Conservation (phyloP, 2,113 vertebrate genomes). For the Aegypius monachus region DNA sequence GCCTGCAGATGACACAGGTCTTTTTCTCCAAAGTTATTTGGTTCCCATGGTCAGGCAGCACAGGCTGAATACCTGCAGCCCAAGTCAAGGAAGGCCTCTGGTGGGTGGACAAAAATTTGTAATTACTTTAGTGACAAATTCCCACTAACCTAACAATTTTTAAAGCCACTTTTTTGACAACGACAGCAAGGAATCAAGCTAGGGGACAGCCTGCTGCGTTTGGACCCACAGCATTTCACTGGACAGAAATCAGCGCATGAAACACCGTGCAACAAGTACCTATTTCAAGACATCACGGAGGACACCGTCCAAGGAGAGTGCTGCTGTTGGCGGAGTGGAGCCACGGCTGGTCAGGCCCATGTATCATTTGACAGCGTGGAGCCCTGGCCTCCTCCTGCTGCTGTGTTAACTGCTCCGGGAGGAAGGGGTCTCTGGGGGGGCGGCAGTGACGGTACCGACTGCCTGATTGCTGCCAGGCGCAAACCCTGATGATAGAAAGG, state of each 20-base stretch:
- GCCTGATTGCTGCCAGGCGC: not conserved
- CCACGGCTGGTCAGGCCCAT: not conserved
- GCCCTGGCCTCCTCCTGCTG: not conserved
- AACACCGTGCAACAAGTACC: not conserved
- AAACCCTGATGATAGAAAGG: not conserved
- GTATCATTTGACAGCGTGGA: not conserved
- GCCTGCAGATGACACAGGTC: not conserved
- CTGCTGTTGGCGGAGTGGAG: not conserved
- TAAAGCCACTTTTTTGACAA: not conserved
- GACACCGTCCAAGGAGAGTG: not conserved
- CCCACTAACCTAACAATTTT: not conserved
- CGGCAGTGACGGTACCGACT: accelerated
- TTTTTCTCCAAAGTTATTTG: slow-evolving; percentile 27
- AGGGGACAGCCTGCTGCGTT: not conserved
- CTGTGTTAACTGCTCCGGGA: not conserved
- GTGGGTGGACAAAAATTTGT: not conserved
- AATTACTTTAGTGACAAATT: not conserved
- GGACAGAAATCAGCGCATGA: not conserved
- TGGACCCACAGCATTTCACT: not conserved
- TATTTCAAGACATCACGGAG: not conserved
- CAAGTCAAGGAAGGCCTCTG: not conserved
- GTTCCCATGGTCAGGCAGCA: not conserved
- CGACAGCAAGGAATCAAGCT: accelerated
- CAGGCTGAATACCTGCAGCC: not conserved
- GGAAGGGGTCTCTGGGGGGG: not conserved